Conservation (phyloP, 2,797 vertebrate species). For the Gadopsis marmoratus region DNA sequence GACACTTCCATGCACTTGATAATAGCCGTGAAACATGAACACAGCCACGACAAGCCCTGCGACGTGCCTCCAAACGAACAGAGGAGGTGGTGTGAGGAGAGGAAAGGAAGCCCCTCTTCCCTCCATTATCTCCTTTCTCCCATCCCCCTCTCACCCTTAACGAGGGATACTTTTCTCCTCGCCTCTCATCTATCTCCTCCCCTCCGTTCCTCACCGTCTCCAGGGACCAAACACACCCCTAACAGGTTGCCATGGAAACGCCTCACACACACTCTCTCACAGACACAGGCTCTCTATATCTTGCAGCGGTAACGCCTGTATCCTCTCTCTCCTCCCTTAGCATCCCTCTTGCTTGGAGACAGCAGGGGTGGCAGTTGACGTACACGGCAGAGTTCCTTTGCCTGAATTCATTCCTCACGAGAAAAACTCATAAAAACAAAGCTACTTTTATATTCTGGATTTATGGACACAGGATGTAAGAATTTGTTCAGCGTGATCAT, state of each 20-base stretch:
- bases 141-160: conserved; percentile 68
- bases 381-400: not conserved
- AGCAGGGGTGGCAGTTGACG: conserved; percentile 40
- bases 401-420: conserved; percentile 32
- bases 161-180: conserved; percentile 76
- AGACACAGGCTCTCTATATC: conserved; percentile 40
- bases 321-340: conserved; percentile 73
- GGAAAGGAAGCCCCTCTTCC: conserved; percentile 34
- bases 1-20: conserved; percentile 10
- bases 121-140: conserved; percentile 57
- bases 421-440: conserved; percentile 25
- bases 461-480: not conserved
- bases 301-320: conserved; percentile 75
- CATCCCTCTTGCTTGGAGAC: conserved; percentile 65
- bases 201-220: conserved; percentile 68
- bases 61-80: conserved; percentile 34
- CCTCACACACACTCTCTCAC: conserved; percentile 64
- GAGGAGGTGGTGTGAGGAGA: conserved; percentile 35
- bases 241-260: conserved; percentile 82
- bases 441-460: conserved; percentile 7
- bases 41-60: conserved; percentile 2
- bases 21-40: not conserved
- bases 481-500: not conserved
- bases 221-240: conserved; percentile 84
- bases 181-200: conserved; percentile 68